phyloP scores from a whole-genome alignment of 2,888 invertebrate genomes.

The Strigamia crassipes region DNA sequence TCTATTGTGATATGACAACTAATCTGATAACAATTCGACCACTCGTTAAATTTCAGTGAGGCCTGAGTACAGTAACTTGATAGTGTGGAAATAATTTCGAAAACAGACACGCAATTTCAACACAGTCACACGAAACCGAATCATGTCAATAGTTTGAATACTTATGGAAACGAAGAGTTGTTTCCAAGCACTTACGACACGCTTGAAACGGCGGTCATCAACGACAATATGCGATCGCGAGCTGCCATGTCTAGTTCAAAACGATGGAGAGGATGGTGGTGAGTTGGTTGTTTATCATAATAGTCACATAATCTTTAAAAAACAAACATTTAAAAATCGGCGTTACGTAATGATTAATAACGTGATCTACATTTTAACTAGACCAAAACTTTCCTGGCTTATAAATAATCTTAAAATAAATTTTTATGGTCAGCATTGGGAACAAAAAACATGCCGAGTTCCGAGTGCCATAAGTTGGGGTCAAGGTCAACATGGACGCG shows the following conservation, averaged over 20 bases:
- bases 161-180: conserved; percentile 13
- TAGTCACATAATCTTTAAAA: too few species aligned
- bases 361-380: too few species aligned
- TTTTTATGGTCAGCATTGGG: too few species aligned
- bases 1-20: not conserved
- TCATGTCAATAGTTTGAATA: not conserved
- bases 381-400: too few species aligned
- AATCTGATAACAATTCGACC: conserved; percentile 17
- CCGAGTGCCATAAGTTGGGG: too few species aligned
- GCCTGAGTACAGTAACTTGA: conserved; percentile 10
- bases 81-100: not conserved
- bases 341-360: too few species aligned
- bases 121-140: not conserved
- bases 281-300: not conserved
- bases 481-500: not conserved
- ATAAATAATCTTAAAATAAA: too few species aligned
- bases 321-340: too few species aligned
- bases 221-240: conserved; percentile 63
- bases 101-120: not conserved
- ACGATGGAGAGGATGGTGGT: not conserved
- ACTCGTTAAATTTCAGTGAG: conserved; percentile 29
- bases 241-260: conserved; percentile 23
- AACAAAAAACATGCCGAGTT: too few species aligned
- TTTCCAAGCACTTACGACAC: conserved; percentile 68
- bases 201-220: conserved; percentile 68